These are phyloP conservation scores for Pammene fasciana DNA, from an alignment of 2,888 invertebrate genomes.

Conservation along the genomic window DNA sequence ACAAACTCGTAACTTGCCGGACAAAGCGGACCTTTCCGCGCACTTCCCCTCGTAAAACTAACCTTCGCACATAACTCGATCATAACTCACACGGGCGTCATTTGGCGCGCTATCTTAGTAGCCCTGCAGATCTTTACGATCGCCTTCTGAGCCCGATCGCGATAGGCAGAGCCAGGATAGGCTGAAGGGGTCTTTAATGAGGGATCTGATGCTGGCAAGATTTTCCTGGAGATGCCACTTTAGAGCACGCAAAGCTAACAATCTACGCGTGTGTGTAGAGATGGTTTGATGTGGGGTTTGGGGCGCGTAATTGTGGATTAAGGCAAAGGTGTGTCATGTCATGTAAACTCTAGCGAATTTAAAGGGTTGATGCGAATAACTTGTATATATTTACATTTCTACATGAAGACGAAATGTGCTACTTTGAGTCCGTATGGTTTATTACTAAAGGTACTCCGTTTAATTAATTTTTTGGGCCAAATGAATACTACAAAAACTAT, in stretches of 20 bases:
- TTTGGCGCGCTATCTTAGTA: conserved; percentile 40
- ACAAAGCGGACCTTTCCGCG: conserved; percentile 36
- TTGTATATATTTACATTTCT: background rate
- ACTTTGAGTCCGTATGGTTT: background rate
- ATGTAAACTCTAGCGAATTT: background rate
- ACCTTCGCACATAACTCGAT: conserved; percentile 38
- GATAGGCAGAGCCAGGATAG: conserved; percentile 32
- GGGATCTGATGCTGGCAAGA: conserved; percentile 51
- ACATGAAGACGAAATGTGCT: background rate
- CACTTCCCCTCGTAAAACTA: conserved; percentile 33
- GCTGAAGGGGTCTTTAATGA: conserved; percentile 56
- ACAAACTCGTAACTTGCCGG: conserved; percentile 30
- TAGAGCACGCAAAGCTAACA: conserved; percentile 15
- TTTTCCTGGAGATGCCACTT: conserved; percentile 35
- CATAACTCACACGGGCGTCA: conserved; percentile 37
- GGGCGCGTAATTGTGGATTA: conserved; percentile 23
- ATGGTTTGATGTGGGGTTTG: conserved; percentile 26
- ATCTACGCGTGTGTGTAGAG: conserved; percentile 3
- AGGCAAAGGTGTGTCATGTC: background rate
- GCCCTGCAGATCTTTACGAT: conserved; percentile 39
- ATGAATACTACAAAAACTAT: too few relatives aligned
- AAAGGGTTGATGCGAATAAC: background rate
- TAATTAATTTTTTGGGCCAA: too few relatives aligned
- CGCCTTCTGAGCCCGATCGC: conserved; percentile 32
- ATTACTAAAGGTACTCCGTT: too few relatives aligned